Evolutionary conservation across 2,888 invertebrate genomes (phyloP).

Genomic region (Platycheirus albimanus): DNA sequence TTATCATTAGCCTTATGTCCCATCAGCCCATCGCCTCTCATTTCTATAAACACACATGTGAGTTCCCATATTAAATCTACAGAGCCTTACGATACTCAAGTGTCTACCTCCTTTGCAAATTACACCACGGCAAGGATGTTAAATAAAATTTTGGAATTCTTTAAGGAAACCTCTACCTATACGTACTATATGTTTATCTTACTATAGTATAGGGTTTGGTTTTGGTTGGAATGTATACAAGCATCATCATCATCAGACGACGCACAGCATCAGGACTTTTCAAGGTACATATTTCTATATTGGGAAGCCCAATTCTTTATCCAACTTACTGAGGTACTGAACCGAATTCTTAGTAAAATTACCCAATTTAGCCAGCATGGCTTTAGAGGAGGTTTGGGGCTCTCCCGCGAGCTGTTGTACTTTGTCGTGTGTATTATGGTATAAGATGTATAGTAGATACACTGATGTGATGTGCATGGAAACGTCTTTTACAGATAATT

Average conservation of each 20-base stretch:
- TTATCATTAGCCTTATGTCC: slow-evolving; percentile 17
- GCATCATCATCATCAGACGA: neutral
- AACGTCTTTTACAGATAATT: slow-evolving; percentile 22
- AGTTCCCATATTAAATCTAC: slow-evolving; percentile 52
- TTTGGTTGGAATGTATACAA: too few relatives aligned
- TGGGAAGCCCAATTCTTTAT: slow-evolving; percentile 44
- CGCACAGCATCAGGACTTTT: neutral
- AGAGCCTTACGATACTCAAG: slow-evolving; percentile 57
- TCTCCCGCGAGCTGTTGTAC: neutral
- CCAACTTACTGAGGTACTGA: slow-evolving; percentile 45
- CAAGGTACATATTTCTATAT: slow-evolving; percentile 26
- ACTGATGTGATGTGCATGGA: neutral
- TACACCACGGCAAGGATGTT: neutral
- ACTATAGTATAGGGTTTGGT: too few relatives aligned
- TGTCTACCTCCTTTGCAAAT: slow-evolving; percentile 22
- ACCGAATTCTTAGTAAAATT: slow-evolving; percentile 68
- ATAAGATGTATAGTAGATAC: neutral
- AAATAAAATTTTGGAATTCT: slow-evolving; percentile 51
- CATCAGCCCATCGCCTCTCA: too few relatives aligned
- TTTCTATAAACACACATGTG: slow-evolving; percentile 16
- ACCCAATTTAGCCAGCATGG: slow-evolving; percentile 51
- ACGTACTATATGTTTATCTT: too few relatives aligned
- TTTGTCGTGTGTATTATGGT: slow-evolving; percentile 4
- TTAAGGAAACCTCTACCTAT: too few relatives aligned
- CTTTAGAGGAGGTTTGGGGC: neutral